Conservation (phyloP, 2,797 vertebrate genomes). For the Cyclopterus lumpus region DNA sequence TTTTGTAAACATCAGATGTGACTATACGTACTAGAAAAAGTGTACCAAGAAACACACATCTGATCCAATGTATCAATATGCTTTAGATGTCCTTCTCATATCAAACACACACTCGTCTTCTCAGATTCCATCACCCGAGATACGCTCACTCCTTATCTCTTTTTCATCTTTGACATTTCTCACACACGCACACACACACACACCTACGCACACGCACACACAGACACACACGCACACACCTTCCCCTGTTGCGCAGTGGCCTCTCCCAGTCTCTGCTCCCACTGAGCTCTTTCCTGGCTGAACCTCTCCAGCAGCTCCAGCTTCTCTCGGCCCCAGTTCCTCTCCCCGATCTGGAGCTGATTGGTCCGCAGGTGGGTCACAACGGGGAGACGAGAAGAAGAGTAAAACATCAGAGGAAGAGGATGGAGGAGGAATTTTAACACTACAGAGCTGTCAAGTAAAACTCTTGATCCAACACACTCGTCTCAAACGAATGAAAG, state of each 20-base stretch:
- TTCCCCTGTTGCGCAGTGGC: constrained; percentile 84
- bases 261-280: constrained; percentile 91
- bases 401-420: constrained; percentile 13
- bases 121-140: constrained; percentile 18
- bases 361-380: constrained; percentile 21
- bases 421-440: background rate
- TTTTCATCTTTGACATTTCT: constrained; percentile 34
- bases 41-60: background rate
- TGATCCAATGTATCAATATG: background rate
- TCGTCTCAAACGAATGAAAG: too few relatives aligned
- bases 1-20: background rate
- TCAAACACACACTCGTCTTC: constrained; percentile 4
- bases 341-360: constrained; percentile 94
- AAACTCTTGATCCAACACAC: background rate
- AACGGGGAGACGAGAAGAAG: background rate
- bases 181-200: too few relatives aligned
- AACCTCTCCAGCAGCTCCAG: constrained; percentile 93
- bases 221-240: constrained; percentile 36
- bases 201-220: background rate
- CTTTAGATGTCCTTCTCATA: constrained; percentile 25
- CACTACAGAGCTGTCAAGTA: background rate
- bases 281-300: constrained; percentile 91
- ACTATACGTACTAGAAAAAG: background rate
- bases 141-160: background rate
- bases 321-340: constrained; percentile 97